Evolutionary conservation across 1,140 invertebrate species (phyloP).

Genomic region (Sitobion miscanthi): DNA sequence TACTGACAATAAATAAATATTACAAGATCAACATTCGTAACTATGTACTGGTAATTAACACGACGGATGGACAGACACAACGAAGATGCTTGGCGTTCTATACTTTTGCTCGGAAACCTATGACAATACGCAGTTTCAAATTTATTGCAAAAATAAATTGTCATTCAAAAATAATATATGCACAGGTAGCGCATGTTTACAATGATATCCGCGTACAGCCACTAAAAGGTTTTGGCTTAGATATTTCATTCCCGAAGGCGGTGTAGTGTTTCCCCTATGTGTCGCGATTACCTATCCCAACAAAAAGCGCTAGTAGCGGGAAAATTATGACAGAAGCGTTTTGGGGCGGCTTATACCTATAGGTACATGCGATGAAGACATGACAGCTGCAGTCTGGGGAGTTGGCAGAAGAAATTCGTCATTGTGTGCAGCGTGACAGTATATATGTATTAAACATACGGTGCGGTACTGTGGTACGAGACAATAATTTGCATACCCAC

Average conservation of each 20-base stretch:
- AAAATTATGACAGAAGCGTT: background rate
- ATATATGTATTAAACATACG: background rate
- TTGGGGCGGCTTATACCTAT: background rate
- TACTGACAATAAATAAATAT: too few relatives aligned
- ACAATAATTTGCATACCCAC: constrained; percentile 3
- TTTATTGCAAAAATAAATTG: background rate
- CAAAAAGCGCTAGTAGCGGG: background rate
- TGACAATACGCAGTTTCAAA: background rate
- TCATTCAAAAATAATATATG: background rate
- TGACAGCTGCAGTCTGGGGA: background rate
- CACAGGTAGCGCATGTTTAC: background rate
- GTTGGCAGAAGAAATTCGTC: background rate
- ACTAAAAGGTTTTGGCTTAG: background rate
- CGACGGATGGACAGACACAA: too few relatives aligned
- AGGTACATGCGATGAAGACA: background rate
- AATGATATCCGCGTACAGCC: background rate
- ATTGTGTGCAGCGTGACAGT: background rate
- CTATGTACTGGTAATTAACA: too few relatives aligned
- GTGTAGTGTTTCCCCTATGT: background rate
- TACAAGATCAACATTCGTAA: too few relatives aligned
- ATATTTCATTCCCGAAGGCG: background rate
- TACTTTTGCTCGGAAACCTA: too few relatives aligned
- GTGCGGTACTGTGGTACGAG: background rate
- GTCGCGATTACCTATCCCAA: background rate
- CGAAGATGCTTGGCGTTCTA: too few relatives aligned